Evolutionary conservation across 2,888 invertebrate species (phyloP).

Genomic region (Meiosimyza platycephala): DNA sequence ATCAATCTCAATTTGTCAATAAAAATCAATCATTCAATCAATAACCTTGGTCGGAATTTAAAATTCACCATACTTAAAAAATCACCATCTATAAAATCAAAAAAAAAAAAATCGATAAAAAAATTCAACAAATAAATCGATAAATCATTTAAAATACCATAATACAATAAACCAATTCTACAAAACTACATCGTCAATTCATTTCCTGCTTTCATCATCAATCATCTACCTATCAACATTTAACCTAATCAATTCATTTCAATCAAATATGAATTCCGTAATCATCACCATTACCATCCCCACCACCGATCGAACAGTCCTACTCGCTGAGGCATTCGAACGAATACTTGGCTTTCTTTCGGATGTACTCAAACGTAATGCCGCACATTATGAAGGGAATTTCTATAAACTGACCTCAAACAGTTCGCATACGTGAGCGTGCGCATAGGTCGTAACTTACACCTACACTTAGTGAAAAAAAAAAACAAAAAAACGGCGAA

Average conservation of each 20-base stretch:
- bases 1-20: too few species aligned
- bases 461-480: too few species aligned
- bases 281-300: constrained; percentile 5
- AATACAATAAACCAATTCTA: too few species aligned
- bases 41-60: too few species aligned
- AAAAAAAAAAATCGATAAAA: too few species aligned
- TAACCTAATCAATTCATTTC: not conserved
- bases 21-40: too few species aligned
- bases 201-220: not conserved
- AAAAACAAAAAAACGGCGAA: constrained; percentile 24
- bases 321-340: constrained; percentile 97
- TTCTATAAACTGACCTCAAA: constrained; percentile 57
- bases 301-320: constrained; percentile 75
- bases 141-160: too few species aligned
- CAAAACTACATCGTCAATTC: not conserved
- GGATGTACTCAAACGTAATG: constrained; percentile 97
- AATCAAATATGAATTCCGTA: not conserved
- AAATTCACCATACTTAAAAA: too few species aligned
- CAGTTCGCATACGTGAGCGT: constrained; percentile 43
- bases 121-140: too few species aligned
- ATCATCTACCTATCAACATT: too few species aligned
- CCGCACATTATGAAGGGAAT: constrained; percentile 85
- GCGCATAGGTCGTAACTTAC: not conserved
- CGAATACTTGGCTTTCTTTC: constrained; percentile 96
- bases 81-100: too few species aligned